Evolutionary conservation across 2,113 vertebrate genomes (phyloP).

Genomic region (Phrynocephalus versicolor): DNA sequence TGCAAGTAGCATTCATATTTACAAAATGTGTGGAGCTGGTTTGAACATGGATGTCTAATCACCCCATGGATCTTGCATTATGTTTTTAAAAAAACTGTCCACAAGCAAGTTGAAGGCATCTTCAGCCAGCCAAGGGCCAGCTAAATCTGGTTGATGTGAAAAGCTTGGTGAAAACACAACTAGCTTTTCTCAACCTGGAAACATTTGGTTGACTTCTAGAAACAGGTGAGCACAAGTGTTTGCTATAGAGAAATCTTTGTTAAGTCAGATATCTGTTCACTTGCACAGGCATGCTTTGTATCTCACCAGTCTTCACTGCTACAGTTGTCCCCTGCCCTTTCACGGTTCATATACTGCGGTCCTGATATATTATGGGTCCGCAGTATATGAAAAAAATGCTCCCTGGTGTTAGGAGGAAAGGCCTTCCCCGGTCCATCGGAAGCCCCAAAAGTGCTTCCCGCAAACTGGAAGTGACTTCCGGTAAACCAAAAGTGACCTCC

Average conservation of each 20-base stretch:
- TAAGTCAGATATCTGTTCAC: background rate
- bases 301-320: background rate
- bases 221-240: background rate
- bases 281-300: background rate
- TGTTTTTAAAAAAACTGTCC: background rate
- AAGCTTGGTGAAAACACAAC: background rate
- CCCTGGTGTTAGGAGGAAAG: too few relatives aligned
- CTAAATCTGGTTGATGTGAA: background rate
- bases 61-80: background rate
- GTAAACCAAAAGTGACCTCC: too few relatives aligned
- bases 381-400: too few relatives aligned
- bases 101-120: background rate
- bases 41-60: background rate
- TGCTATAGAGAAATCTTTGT: background rate
- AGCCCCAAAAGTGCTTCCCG: too few relatives aligned
- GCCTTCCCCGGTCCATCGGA: too few relatives aligned
- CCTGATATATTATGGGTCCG: too few relatives aligned
- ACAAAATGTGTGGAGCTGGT: background rate
- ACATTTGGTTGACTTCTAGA: background rate
- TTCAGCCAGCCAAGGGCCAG: background rate
- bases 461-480: too few relatives aligned
- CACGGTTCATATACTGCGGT: too few relatives aligned
- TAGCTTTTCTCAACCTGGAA: background rate
- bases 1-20: background rate
- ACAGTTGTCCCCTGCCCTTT: too few relatives aligned